Conservation (phyloP, 2,888 invertebrate species). For the Euzophera pinguis region DNA sequence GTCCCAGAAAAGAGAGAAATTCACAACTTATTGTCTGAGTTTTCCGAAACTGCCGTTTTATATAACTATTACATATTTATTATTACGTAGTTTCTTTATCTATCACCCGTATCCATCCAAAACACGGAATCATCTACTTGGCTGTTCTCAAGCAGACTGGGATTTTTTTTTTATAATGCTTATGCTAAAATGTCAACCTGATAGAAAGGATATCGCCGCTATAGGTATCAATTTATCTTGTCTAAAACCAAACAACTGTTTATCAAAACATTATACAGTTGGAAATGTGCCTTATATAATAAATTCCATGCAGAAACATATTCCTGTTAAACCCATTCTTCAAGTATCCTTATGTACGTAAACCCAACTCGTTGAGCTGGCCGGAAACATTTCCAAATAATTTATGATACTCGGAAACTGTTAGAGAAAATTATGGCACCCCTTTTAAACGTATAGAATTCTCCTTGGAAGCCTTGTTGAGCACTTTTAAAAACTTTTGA, state of each 20-base stretch:
- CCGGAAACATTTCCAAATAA: constrained; percentile 31
- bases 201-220: too few relatives aligned
- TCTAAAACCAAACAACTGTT: not conserved
- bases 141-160: too few relatives aligned
- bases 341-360: constrained; percentile 9
- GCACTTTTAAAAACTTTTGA: constrained; percentile 47
- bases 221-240: too few relatives aligned
- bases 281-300: not conserved
- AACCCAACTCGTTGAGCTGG: constrained; percentile 9
- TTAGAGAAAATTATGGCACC: constrained; percentile 48
- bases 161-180: too few relatives aligned
- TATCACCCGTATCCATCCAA: too few relatives aligned
- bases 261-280: not conserved
- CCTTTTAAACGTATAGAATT: constrained; percentile 39
- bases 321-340: not conserved
- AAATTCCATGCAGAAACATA: not conserved
- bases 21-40: too few relatives aligned
- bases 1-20: too few relatives aligned
- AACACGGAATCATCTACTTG: too few relatives aligned
- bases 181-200: too few relatives aligned
- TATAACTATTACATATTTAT: too few relatives aligned
- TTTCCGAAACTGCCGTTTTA: too few relatives aligned
- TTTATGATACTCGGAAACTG: constrained; percentile 48
- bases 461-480: constrained; percentile 31
- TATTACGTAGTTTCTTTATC: too few relatives aligned